Base-by-base conservation (phyloP, 2,113 vertebrate genomes). In the Alethe diademata region DNA sequence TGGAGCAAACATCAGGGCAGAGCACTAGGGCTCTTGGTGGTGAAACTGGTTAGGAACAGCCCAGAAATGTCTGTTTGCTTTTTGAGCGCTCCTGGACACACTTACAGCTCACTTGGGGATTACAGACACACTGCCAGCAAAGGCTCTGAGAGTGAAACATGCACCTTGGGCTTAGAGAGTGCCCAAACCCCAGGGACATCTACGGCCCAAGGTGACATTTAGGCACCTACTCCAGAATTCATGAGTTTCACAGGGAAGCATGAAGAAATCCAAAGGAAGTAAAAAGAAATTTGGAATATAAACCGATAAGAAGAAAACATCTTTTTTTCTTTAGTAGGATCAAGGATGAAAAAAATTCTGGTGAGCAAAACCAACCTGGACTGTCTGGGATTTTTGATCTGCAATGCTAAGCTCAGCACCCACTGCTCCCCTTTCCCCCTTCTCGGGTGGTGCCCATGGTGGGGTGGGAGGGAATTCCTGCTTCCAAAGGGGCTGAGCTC, bases 231-330 rank as follows among this genome's bases (percentile, higher is more conserved):
- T 57, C 18, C 58, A 57, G 50, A 56, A 58, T 9, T 51, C 20
- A 24, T 1, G 14, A n/a, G 42, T 51, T 69, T 73, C 50, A 51
- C 35, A 25, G 11, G 11, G n/a, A 58, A 50, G 26, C 33, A 36
- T 1, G 7, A 71, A 38, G 6, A 8, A 35, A 5, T 4, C 12
- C 42, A 60, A 54, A 57, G 0, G 0, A 82, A n/a, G 11, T 13
- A 42, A 72, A 66, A 67, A 43, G 5, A 26, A 58, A 20, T 25
- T 31, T 23, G 11, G 11, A 67, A 53, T 35, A 36, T 11, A 42
- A 25, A 18, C 4, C 3, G 4, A 10, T 8, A 38, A 8, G 6
- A 4, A 14, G 12, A 69, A 62, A 56, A 1, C 8, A 11, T 5
- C 0, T 29, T 5, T 36, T 23, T 29, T 15, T 3, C 14, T 6